Percentiles rank a stretch among this genome's conserved stretches.
These are phyloP conservation scores for Limenitis camilla DNA, from an alignment of 2,888 invertebrate species.

Conservation along the genomic window DNA sequence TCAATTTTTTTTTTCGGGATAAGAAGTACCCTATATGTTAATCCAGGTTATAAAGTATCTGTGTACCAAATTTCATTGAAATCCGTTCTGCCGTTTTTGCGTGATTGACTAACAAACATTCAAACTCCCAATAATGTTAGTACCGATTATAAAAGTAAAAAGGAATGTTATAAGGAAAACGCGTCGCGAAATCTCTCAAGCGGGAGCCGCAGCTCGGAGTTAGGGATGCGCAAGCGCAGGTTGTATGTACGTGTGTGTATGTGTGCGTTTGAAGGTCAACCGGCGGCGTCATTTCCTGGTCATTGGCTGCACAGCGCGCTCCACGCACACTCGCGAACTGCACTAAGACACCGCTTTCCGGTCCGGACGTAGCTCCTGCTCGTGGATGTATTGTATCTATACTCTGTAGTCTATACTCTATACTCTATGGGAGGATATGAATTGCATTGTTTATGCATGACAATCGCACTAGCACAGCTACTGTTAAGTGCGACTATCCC, in stretches of 20 bases:
- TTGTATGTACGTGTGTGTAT: conserved; percentile 26
- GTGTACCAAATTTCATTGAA: too few species aligned
- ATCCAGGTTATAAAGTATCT: too few species aligned
- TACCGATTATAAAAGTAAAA: background rate
- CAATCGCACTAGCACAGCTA: conserved; percentile 29
- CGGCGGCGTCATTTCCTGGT: conserved; percentile 74
- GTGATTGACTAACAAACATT: too few species aligned
- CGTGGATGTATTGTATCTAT: conserved; percentile 43
- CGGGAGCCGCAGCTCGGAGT: conserved; percentile 28
- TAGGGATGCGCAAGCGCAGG: conserved; percentile 36
- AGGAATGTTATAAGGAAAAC: conserved; percentile 26
- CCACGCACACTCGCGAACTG: conserved; percentile 31
- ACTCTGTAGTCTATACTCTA: too few species aligned
- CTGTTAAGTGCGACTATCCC: background rate
- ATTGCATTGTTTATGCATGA: conserved; percentile 36
- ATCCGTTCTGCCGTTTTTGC: too few species aligned
- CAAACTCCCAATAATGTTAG: too few species aligned
- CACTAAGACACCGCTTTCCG: conserved; percentile 55
- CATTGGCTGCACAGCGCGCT: conserved; percentile 68
- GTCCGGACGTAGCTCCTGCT: conserved; percentile 36
- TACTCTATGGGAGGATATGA: conserved; percentile 39
- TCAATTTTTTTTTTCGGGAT: too few species aligned
- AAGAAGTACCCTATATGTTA: too few species aligned
- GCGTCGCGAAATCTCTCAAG: conserved; percentile 25
- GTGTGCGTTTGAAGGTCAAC: conserved; percentile 59